These are phyloP conservation scores for Lucilia sericata DNA, from an alignment of 1,140 invertebrate genomes.

Conservation along the genomic window DNA sequence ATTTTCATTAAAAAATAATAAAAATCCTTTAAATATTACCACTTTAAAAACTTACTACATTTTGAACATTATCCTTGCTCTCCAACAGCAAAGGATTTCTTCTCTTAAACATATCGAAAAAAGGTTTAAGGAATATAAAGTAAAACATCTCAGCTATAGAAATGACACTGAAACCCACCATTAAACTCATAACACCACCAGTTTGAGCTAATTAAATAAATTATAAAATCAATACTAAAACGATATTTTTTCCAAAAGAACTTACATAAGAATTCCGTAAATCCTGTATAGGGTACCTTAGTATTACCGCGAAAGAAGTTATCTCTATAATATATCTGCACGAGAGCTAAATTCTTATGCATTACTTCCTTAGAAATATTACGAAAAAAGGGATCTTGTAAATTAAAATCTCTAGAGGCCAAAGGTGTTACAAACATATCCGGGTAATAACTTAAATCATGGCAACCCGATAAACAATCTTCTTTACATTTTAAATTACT, in stretches of 20 bases:
- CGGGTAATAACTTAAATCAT: conserved; percentile 75
- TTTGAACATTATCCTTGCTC: no score
- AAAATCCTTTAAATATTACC: not conserved
- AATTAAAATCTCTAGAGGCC: conserved; percentile 35
- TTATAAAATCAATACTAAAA: not conserved
- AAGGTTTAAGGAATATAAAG: conserved; percentile 71
- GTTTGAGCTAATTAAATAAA: conserved; percentile 74
- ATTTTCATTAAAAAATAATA: not conserved
- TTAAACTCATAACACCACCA: conserved; percentile 83
- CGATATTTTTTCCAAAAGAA: not conserved
- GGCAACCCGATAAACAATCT: conserved; percentile 77
- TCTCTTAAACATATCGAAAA: conserved; percentile 55
- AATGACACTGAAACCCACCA: conserved; percentile 83
- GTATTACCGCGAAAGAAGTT: conserved; percentile 76
- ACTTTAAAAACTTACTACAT: no score
- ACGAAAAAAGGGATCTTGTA: conserved; percentile 50
- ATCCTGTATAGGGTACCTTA: conserved; percentile 79
- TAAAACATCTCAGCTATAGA: conserved; percentile 81
- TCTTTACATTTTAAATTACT: conserved; percentile 53
- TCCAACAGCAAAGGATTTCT: not conserved
- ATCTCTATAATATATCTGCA: conserved; percentile 79
- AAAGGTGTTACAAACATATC: conserved; percentile 70
- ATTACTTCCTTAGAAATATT: conserved; percentile 55
- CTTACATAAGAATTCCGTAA: conserved; percentile 80
- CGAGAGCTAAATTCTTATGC: conserved; percentile 73